Evolutionary conservation across 2,113 vertebrate genomes (phyloP).

Genomic region (Corythaixoides concolor): DNA sequence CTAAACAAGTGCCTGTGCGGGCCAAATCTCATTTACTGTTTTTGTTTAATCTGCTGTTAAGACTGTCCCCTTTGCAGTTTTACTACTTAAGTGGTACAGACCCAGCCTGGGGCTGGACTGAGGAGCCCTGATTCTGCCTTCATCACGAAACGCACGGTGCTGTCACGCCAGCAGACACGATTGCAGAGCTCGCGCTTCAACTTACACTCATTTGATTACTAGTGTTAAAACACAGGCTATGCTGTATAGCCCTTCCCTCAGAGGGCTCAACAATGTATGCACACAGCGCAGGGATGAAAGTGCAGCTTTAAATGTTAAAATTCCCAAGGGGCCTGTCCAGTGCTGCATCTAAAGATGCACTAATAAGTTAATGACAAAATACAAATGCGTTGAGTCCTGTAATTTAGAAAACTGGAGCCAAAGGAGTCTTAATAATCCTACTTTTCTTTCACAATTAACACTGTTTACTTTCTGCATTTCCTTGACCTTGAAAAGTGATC

Average conservation of each 20-base stretch:
- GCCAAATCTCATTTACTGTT: neutral
- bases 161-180: neutral
- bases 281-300: neutral
- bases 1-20: neutral
- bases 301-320: neutral
- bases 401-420: slow-evolving; percentile 20
- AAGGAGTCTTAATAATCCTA: slow-evolving; percentile 26
- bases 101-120: neutral
- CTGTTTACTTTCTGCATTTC: neutral
- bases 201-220: neutral
- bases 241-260: neutral
- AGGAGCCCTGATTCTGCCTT: neutral
- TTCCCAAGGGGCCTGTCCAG: neutral
- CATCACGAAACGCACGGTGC: fast-evolving
- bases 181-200: neutral
- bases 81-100: neutral
- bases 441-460: slow-evolving; percentile 35
- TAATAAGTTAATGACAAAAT: slow-evolving; percentile 44
- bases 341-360: neutral
- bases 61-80: neutral
- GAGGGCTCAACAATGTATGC: neutral
- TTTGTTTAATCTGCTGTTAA: neutral
- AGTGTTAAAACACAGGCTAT: neutral
- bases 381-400: neutral
- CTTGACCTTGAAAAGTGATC: slow-evolving; percentile 12